phyloP scores from a whole-genome alignment of 2,888 invertebrate species.

The Ophion obscuratus region DNA sequence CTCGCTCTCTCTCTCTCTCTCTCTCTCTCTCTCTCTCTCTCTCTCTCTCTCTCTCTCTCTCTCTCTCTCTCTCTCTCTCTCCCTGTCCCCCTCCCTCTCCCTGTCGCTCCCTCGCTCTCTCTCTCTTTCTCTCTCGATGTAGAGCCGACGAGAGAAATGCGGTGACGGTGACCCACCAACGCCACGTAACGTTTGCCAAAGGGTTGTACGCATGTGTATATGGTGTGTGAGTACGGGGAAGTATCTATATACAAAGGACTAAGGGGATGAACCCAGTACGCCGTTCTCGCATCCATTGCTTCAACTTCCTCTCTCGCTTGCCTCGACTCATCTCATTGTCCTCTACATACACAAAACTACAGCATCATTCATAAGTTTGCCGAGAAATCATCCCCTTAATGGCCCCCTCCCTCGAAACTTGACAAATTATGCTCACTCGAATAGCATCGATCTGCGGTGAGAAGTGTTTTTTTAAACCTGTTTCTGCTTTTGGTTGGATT shows the following conservation, averaged over 20 bases:
- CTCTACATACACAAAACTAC: constrained; percentile 13
- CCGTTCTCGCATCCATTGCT: constrained; percentile 40
- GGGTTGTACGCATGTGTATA: constrained; percentile 15
- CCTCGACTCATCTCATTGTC: constrained; percentile 30
- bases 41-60: constrained; percentile 50
- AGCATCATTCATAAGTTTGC: constrained; percentile 40
- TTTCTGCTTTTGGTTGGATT: background rate
- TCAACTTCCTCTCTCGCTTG: constrained; percentile 36
- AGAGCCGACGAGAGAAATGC: constrained; percentile 53
- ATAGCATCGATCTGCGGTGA: background rate
- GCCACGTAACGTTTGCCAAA: constrained; percentile 65
- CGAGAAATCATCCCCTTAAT: background rate
- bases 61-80: background rate
- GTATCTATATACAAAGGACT: constrained; percentile 9
- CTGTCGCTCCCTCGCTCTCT: background rate
- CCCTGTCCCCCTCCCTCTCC: background rate
- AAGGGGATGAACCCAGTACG: constrained; percentile 54
- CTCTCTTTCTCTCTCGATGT: constrained; percentile 12
- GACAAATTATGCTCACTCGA: background rate
- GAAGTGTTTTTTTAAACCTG: background rate
- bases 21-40: constrained; percentile 13
- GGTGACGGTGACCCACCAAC: constrained; percentile 65
- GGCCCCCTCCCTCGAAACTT: too few relatives aligned
- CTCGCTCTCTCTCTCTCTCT: constrained; percentile 7
- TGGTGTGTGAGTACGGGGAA: background rate